phyloP scores from a whole-genome alignment of 2,797 vertebrate species.

The Dermochelys coriacea region DNA sequence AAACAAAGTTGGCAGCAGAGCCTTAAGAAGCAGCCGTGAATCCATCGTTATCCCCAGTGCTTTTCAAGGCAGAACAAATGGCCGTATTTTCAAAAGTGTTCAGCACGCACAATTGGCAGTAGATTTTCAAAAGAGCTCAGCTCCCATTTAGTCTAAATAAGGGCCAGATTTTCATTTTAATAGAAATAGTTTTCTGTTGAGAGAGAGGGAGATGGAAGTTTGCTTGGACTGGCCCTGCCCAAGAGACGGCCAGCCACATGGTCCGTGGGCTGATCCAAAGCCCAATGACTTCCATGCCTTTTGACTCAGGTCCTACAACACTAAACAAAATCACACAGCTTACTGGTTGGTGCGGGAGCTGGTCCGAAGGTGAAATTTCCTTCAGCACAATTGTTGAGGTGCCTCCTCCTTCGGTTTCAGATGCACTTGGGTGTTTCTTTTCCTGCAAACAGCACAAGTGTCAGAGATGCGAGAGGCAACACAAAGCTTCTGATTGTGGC shows the following conservation, averaged over 20 bases:
- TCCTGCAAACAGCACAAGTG: not conserved
- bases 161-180: slow-evolving; percentile 38
- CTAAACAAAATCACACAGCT: fast-evolving
- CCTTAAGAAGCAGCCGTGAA: not conserved
- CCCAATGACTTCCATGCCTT: not conserved
- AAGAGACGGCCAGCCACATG: slow-evolving; percentile 3
- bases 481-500: not conserved
- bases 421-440: not conserved
- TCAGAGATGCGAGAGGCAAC: not conserved
- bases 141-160: slow-evolving; percentile 22
- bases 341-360: not conserved
- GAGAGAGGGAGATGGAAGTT: slow-evolving; percentile 56
- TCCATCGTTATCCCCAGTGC: slow-evolving; percentile 7
- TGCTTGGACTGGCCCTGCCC: slow-evolving; percentile 70
- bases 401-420: not conserved
- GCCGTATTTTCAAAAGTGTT: not conserved
- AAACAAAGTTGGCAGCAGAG: not conserved
- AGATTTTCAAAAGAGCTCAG: slow-evolving; percentile 11
- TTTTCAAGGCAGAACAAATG: not conserved
- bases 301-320: fast-evolving
- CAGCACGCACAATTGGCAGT: not conserved
- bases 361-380: not conserved
- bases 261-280: slow-evolving; percentile 47
- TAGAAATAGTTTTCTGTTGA: slow-evolving; percentile 55
- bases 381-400: not conserved